Evolutionary conservation across 2,888 invertebrate species (phyloP).

Genomic region (Drosophila phalerata): DNA sequence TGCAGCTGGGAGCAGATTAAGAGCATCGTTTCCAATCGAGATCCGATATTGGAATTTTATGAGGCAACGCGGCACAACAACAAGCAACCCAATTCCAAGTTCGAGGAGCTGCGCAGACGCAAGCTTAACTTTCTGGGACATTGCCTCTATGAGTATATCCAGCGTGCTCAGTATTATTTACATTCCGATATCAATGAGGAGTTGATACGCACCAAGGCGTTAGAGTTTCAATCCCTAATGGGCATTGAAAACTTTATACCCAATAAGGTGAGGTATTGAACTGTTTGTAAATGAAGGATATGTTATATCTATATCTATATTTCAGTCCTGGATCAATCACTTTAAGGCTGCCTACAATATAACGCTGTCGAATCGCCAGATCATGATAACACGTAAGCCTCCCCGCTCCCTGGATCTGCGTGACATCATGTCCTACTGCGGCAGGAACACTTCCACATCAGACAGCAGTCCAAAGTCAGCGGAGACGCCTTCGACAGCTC

Average conservation of each 20-base stretch:
- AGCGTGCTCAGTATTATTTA: constrained; percentile 79
- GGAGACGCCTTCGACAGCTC: not conserved
- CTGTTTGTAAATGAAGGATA: not conserved
- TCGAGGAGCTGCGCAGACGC: constrained; percentile 68
- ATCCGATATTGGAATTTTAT: constrained; percentile 81
- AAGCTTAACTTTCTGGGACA: constrained; percentile 82
- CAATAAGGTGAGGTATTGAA: constrained; percentile 57
- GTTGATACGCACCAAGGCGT: constrained; percentile 73
- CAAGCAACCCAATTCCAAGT: constrained; percentile 51
- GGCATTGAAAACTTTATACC: constrained; percentile 75
- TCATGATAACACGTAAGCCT: constrained; percentile 71
- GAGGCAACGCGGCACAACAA: constrained; percentile 66
- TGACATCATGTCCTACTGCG: constrained; percentile 82
- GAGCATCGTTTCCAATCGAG: constrained; percentile 80
- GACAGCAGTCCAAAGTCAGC: constrained; percentile 20
- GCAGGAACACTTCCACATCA: constrained; percentile 46
- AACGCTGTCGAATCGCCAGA: constrained; percentile 78
- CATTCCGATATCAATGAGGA: constrained; percentile 77
- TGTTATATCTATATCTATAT: not conserved
- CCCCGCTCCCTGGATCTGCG: constrained; percentile 75
- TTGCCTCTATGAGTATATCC: constrained; percentile 83
- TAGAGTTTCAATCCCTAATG: constrained; percentile 77
- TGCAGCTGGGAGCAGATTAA: constrained; percentile 85
- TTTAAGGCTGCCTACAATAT: constrained; percentile 81
- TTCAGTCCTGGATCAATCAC: constrained; percentile 77